Base-by-base conservation (phyloP, 2,797 vertebrate genomes). In the Myotis planiceps region DNA sequence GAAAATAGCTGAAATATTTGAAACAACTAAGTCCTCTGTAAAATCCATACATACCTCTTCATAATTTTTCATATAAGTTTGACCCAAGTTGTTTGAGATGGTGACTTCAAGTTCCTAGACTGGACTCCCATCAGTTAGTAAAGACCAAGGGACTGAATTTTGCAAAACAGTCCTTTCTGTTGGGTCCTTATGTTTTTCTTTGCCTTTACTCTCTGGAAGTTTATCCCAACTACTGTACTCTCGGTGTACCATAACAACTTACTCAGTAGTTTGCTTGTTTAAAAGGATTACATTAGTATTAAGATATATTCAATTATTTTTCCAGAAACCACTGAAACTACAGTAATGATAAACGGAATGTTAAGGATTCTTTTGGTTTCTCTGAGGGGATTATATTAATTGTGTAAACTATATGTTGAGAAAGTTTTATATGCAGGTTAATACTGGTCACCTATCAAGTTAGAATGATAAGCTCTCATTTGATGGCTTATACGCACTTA, bases 231-330 rank as follows among this genome's bases (percentile, higher is more conserved):
- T 51, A 81, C 13, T 39, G 2, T 84, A 53, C 4, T 90, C 66
- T 55, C 45, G 93, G 16, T 13, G 29, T 27, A 39, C 9, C 47
- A 76, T 42, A 88, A 79, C 90, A 87, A 47, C 14, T 68, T 86
- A 63, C 19, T 92, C 51, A 88, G 32, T 63, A 71, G 21, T 68
- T 79, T 14, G 2, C 39, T 29, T 93, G 39, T 87, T 95, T 92
- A 27, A 94, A 91, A 79, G 45, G 45, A 37, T 83, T 85, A 69
- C 18, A 34, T 71, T 87, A 53, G 13, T 82, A 21, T 75, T 87
- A 76, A 71, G 4, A 79, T 69, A 83, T 80, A 74, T 74, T 81
- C 63, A 92, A 34, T 74, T 94, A 87, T 88, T 94, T 80, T 91
- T 12, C 72, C 69, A 85, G 53, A 95, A 92, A 63, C 49, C 45